Base-by-base conservation (phyloP, 2,797 vertebrate species). In the Bovichtus variegatus region DNA sequence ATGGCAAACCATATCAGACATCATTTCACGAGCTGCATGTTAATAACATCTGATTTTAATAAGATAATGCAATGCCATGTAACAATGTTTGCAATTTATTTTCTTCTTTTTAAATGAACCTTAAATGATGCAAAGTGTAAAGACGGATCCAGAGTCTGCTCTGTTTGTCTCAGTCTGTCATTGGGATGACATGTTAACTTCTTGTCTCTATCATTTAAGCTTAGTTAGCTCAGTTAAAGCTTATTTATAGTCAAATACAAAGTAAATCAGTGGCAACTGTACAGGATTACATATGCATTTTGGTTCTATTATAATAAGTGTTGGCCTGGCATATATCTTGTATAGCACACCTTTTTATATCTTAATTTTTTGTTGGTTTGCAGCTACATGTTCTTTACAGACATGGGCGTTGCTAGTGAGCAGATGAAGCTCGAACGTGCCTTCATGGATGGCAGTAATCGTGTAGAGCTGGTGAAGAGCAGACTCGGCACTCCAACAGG, bases 361-460 rank as follows among this genome's bases (percentile, higher is more conserved):
- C 0, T 55, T 34, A 41, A 3, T 57, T 47, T 59, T 31, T 16
- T 76, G 6, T 65, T 44, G 82, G 34, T 71, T 69, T 87, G 77
- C 77, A 95, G 94, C 61, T 95, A 95, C 80, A 95, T 95, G 95
- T 95, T 95, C 81, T 95, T 95, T 81, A 93, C 94, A 60, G 94
- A 95, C 82, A 90, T 59, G 88, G 94, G 94, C 5, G 2, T 18
- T 38, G 12, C 7, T 27, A 63, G 19, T 29, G 78, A 94, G 68
- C 44, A 92, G 27, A 78, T 91, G 64, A 95, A 95, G 66, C 87
- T 95, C 1, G 95, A 95, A 46, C 91, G 95, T 9, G 94, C 94
- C 55, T 95, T 90, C 82, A 95, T 95, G 95, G 95, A 95, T 38
- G 94, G 94, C 43, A 95, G 93, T 43, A 94, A 93, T 55, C 93